These are phyloP conservation scores for Watsonalla cultraria DNA, from an alignment of 2,888 invertebrate species.

Conservation along the genomic window DNA sequence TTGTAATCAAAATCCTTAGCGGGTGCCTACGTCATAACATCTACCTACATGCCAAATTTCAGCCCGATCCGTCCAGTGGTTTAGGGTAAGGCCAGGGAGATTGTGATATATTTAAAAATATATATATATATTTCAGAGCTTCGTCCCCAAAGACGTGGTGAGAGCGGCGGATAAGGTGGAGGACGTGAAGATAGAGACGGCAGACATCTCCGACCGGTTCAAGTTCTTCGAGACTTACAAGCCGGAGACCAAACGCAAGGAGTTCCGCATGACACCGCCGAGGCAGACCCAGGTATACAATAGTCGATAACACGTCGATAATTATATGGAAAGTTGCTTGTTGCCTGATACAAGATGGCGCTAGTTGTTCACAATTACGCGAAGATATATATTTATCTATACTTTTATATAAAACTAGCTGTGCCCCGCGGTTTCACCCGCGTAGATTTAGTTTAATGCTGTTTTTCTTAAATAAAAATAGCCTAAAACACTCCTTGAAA, in stretches of 20 bases:
- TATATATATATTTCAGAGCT: slow-evolving; percentile 42
- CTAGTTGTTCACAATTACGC: too few relatives aligned
- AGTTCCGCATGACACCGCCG: slow-evolving; percentile 93
- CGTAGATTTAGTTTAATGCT: too few relatives aligned
- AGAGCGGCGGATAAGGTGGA: slow-evolving; percentile 85
- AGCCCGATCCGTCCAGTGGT: too few relatives aligned
- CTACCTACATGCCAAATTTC: too few relatives aligned
- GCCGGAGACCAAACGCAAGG: slow-evolving; percentile 83
- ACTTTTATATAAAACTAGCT: too few relatives aligned
- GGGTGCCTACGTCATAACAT: too few relatives aligned
- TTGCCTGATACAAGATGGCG: neutral
- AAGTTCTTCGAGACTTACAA: slow-evolving; percentile 94
- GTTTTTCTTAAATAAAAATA: too few relatives aligned
- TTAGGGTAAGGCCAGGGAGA: neutral
- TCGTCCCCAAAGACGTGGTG: slow-evolving; percentile 83
- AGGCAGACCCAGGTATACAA: slow-evolving; percentile 81
- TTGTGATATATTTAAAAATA: neutral
- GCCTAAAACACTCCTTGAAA: too few relatives aligned
- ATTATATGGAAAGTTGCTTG: slow-evolving; percentile 24
- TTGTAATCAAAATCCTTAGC: too few relatives aligned
- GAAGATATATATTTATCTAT: too few relatives aligned
- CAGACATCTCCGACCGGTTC: slow-evolving; percentile 91
- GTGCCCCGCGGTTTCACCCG: too few relatives aligned
- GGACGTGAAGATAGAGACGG: slow-evolving; percentile 88
- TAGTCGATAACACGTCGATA: neutral